Evolutionary conservation across 2,113 vertebrate species (phyloP).

Genomic region (Strix uralensis): DNA sequence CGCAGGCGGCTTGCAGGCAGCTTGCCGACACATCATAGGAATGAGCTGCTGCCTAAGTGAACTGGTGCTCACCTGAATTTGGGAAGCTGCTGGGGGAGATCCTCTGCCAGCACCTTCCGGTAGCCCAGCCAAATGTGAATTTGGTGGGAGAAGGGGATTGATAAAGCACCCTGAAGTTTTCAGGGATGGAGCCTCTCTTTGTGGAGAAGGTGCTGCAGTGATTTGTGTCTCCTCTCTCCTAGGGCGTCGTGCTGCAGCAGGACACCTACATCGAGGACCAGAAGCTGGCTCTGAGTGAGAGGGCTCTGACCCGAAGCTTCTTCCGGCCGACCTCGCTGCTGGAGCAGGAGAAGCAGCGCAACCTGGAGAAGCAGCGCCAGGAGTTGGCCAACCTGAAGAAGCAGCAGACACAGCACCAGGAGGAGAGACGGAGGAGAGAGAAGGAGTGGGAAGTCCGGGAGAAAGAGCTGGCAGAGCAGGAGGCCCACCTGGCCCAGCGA

Average conservation of each 20-base stretch:
- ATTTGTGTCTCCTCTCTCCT: not conserved
- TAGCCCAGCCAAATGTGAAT: not conserved
- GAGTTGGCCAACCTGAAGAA: conserved; percentile 89
- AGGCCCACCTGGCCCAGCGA: conserved; percentile 71
- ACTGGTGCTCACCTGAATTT: not conserved
- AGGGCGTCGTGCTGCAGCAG: conserved; percentile 94
- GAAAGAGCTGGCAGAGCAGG: conserved; percentile 78
- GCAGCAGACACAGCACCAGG: conserved; percentile 86
- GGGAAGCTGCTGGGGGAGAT: not conserved
- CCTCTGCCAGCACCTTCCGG: not conserved
- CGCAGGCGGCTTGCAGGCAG: fast-evolving
- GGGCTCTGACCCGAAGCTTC: conserved; percentile 67
- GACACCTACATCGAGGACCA: conserved; percentile 96
- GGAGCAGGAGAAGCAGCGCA: conserved; percentile 98
- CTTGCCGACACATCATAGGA: fast-evolving
- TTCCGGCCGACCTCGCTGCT: conserved; percentile 85
- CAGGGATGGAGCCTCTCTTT: not conserved
- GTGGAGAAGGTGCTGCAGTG: not conserved
- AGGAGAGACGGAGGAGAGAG: conserved; percentile 83
- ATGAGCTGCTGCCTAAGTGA: not conserved
- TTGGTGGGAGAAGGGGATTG: not conserved
- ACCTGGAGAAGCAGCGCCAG: conserved; percentile 93
- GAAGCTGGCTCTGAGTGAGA: conserved; percentile 85
- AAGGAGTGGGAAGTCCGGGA: conserved; percentile 86
- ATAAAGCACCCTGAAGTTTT: not conserved